Evolutionary conservation across 2,888 invertebrate species (phyloP), one percentile per base, ranked within the genome.

Genomic region (Platynereis dumerilii): DNA sequence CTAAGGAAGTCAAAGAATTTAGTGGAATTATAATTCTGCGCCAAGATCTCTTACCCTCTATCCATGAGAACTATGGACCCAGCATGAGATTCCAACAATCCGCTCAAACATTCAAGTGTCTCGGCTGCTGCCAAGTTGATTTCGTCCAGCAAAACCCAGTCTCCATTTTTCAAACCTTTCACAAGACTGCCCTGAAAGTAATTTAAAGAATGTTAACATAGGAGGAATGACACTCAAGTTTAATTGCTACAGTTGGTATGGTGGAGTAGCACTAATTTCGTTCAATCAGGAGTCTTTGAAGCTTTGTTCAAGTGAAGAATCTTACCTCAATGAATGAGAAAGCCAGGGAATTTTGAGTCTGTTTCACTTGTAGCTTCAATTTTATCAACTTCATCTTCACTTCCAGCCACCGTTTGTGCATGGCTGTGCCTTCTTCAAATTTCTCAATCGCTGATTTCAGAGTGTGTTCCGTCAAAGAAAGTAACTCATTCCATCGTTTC

Each of bases 131-230:
- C 98, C 75, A 99, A 88, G 87, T 99, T 99, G 61, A 99, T 97
- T 88, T 99, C 99, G 80, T 99, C 99, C 60, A 99, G 84, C 52
- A 99, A 86, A 26, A 99, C 92, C 99, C 99, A 99, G 75, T 95
- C 88, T 0, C 99, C 97, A 76, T 75, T 70, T 80, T 91, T 90
- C 78, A 98, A 88, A 1, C 98, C 97, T 83, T 91, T 83, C 17
- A 97, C 92, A 71, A 99, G 86, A 64, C 93, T 92, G 1, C 99
- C 99, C 84, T 86, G 58, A 24, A 52, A 42, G 22, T 29, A 54
- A 20, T 10, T 42, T 17, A 42, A 10, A 42, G 42, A 10, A 12
- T 42, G 17, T 10, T 42, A 42, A 12, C 42, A 42, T 12, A 42
- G n/a, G n/a, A n/a, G 20, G 20, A 17, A 53, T 17, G 20, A 12